Percentiles rank a stretch among this genome's conserved stretches.
phyloP scores from a whole-genome alignment of 2,113 vertebrate species.

The Microcebus murinus region DNA sequence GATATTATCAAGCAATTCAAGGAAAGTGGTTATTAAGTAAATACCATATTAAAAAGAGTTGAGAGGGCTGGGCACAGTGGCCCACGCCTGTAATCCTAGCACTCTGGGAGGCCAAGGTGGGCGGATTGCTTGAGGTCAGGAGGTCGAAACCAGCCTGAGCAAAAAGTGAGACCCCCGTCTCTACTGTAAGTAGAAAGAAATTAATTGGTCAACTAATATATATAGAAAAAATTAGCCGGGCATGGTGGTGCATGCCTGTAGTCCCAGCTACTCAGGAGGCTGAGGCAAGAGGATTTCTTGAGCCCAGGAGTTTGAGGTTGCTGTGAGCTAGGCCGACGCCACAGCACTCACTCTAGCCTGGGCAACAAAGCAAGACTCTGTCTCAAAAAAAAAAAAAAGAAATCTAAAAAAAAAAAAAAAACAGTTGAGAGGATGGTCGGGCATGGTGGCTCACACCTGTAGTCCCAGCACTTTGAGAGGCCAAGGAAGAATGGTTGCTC shows the following conservation, averaged over 20 bases:
- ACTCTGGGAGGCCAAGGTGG: background rate
- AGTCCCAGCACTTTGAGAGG: background rate
- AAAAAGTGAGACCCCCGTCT: background rate
- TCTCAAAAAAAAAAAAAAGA: too few relatives aligned
- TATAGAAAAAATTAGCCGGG: too few relatives aligned
- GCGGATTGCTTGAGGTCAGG: background rate
- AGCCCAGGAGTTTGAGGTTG: too few relatives aligned
- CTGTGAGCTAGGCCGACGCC: too few relatives aligned
- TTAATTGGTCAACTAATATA: too few relatives aligned
- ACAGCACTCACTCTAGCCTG: too few relatives aligned
- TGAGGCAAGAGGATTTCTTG: too few relatives aligned
- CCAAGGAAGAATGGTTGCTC: background rate
- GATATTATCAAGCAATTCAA: background rate
- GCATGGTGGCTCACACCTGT: background rate
- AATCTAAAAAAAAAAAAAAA: background rate
- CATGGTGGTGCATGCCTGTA: too few relatives aligned
- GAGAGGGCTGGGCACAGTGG: rapidly evolving
- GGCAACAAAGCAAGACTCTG: too few relatives aligned
- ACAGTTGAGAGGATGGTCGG: background rate
- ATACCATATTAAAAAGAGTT: background rate
- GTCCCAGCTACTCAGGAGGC: too few relatives aligned
- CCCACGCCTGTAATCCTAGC: background rate
- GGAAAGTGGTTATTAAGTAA: background rate
- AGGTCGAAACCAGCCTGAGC: background rate
- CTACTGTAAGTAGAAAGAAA: background rate